Conservation (phyloP, 2,888 invertebrate genomes). For the Cybosia mesomella region DNA sequence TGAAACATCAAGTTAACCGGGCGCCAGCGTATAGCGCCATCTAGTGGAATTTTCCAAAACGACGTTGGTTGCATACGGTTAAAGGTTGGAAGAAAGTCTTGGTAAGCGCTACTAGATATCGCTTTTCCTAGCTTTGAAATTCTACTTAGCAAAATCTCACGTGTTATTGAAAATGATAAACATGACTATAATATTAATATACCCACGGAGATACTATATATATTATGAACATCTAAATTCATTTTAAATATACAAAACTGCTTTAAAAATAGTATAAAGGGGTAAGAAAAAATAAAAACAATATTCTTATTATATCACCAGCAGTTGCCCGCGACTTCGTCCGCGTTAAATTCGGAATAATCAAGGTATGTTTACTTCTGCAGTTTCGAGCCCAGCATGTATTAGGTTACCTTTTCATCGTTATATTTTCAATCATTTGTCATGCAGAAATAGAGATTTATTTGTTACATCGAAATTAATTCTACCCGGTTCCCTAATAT, state of each 20-base stretch:
- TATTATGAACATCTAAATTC: too few species aligned
- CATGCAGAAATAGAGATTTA: too few species aligned
- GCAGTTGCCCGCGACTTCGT: too few species aligned
- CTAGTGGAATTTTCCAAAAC: conserved; percentile 77
- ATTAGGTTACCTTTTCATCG: too few species aligned
- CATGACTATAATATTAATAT: background rate
- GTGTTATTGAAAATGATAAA: background rate
- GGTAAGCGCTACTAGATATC: conserved; percentile 72
- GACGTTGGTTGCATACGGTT: conserved; percentile 63
- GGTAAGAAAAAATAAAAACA: background rate
- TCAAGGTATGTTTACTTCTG: too few species aligned
- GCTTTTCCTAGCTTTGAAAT: conserved; percentile 54
- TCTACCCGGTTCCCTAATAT: too few species aligned
- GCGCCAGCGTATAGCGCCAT: conserved; percentile 66
- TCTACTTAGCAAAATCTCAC: background rate
- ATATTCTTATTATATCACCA: too few species aligned
- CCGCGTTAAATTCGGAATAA: too few species aligned
- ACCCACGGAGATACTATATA: background rate
- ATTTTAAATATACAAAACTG: too few species aligned
- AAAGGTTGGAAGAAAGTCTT: conserved; percentile 55
- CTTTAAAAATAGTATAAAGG: background rate
- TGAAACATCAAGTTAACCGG: conserved; percentile 56
- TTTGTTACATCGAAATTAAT: too few species aligned
- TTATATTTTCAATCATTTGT: too few species aligned
- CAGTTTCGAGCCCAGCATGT: too few species aligned